phyloP scores from a whole-genome alignment of 1,140 invertebrate genomes.

The Brachionus calyciflorus region DNA sequence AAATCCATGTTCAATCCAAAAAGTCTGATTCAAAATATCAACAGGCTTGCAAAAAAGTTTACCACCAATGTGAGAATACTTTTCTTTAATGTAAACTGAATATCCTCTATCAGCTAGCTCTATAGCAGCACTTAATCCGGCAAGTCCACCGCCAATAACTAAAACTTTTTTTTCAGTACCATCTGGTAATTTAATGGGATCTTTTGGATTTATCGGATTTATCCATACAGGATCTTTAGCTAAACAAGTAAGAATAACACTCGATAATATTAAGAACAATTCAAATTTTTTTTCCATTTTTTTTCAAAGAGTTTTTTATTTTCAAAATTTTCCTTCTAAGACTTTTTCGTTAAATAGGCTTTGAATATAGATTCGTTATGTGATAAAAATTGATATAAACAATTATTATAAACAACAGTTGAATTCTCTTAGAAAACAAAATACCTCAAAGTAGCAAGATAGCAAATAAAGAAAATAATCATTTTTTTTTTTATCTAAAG shows the following conservation, averaged over 20 bases:
- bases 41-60: constrained; percentile 43
- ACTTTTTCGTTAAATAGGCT: no score
- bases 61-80: constrained; percentile 31
- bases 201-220: constrained; percentile 38
- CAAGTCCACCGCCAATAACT: constrained; percentile 47
- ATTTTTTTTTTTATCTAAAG: no score
- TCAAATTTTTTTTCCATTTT: no score
- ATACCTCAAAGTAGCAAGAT: no score
- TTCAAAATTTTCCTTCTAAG: no score
- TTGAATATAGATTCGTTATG: no score
- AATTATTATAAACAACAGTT: no score
- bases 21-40: constrained; percentile 40
- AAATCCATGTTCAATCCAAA: constrained; percentile 47
- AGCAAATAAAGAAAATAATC: no score
- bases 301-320: no score
- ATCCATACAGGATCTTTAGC: constrained; percentile 16
- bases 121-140: constrained; percentile 46
- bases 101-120: constrained; percentile 47
- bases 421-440: no score
- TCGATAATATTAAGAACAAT: no score
- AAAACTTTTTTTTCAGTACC: constrained; percentile 1
- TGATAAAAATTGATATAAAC: no score
- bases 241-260: neutral
- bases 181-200: neutral
- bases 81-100: constrained; percentile 47